Evolutionary conservation across 92 coral and sea anemone genomes (phyloP).

Genomic region (Isaurus tuberculatus): DNA sequence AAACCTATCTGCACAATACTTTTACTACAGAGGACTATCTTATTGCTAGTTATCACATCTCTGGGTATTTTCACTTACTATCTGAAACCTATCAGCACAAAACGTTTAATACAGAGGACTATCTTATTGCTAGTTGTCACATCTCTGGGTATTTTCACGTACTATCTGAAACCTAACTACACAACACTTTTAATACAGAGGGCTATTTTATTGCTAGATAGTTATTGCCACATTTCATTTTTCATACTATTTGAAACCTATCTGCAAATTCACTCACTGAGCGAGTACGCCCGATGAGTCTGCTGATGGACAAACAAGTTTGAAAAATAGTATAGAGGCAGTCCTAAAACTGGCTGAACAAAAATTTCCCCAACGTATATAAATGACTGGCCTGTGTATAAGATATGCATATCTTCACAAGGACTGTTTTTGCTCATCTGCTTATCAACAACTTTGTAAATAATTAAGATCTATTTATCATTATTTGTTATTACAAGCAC

Average conservation of each 20-base stretch:
- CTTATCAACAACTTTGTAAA: neutral
- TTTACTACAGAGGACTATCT: constrained; percentile 13
- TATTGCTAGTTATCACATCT: constrained; percentile 8
- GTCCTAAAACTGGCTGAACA: neutral
- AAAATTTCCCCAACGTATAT: neutral
- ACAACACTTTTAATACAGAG: constrained; percentile 11
- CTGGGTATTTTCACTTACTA: neutral
- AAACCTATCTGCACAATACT: constrained; percentile 29
- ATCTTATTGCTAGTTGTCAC: constrained; percentile 17
- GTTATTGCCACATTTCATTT: neutral
- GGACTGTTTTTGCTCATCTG: too few relatives aligned
- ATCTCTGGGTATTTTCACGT: neutral
- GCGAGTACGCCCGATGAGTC: neutral
- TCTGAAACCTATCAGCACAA: constrained; percentile 1
- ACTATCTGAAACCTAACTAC: constrained; percentile 8
- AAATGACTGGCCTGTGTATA: too few relatives aligned
- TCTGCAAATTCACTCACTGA: neutral
- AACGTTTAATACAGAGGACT: neutral
- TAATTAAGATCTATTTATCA: neutral
- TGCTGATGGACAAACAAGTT: constrained; percentile 24
- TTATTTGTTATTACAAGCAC: neutral
- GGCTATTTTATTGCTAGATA: constrained; percentile 4
- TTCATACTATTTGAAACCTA: neutral
- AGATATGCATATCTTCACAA: too few relatives aligned
- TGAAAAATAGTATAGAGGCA: constrained; percentile 3